Conservation (phyloP, 2,888 invertebrate species). For the Tachina lurida region DNA sequence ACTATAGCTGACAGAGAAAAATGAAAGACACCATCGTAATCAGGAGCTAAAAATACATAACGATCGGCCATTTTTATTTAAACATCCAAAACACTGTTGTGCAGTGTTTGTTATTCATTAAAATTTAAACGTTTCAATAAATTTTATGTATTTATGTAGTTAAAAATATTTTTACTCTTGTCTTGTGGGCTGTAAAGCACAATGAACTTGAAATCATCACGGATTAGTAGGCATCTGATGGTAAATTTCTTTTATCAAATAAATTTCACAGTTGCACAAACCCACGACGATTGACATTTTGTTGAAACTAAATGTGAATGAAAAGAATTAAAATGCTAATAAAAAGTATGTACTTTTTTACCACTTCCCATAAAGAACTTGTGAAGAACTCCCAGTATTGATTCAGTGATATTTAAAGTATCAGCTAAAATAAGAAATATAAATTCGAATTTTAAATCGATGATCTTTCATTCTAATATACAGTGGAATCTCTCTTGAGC, state of each 20-base stretch:
- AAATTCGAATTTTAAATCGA: no score
- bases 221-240: conserved; percentile 32
- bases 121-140: conserved; percentile 10
- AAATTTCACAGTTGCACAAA: background rate
- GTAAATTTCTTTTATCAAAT: background rate
- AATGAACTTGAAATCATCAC: conserved; percentile 53
- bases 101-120: no score
- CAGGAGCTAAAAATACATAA: no score
- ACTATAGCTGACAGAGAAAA: no score
- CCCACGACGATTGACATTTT: background rate
- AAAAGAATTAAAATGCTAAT: background rate
- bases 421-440: no score
- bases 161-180: conserved; percentile 3
- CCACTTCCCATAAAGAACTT: no score
- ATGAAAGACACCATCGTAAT: no score
- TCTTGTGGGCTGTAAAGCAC: conserved; percentile 20
- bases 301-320: background rate
- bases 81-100: no score
- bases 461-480: background rate
- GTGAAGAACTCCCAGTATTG: no score
- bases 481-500: no score
- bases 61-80: no score
- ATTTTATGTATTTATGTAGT: background rate
- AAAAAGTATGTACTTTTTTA: background rate
- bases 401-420: no score